Evolutionary conservation across 2,888 invertebrate genomes (phyloP).

Genomic region (Muscina levida): DNA sequence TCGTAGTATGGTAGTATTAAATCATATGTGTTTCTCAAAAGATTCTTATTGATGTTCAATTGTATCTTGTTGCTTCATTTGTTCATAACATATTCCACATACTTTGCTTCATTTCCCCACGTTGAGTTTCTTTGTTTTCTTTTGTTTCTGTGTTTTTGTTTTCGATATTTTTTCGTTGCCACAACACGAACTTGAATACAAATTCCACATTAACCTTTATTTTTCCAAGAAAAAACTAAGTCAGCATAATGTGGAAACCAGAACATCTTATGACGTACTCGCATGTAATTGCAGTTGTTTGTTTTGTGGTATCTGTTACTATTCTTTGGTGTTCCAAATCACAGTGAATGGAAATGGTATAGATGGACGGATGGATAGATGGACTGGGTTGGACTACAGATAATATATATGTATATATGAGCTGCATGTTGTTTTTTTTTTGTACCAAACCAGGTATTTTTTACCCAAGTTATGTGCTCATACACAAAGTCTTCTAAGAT

Average conservation of each 20-base stretch:
- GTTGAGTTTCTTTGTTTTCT: background rate
- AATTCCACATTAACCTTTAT: constrained; percentile 36
- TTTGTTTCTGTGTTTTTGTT: too few species aligned
- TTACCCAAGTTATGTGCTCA: too few species aligned
- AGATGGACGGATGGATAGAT: too few species aligned
- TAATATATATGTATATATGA: background rate
- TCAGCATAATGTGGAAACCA: background rate
- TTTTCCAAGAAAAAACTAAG: constrained; percentile 19
- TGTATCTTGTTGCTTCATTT: too few species aligned
- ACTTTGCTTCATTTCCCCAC: background rate
- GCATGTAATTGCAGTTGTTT: background rate
- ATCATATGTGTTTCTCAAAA: too few species aligned
- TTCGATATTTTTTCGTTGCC: constrained; percentile 8
- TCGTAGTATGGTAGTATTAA: too few species aligned
- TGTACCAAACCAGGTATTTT: background rate
- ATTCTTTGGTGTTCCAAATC: constrained; percentile 7
- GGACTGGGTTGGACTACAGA: background rate
- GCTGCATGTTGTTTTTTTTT: background rate
- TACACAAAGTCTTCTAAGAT: background rate
- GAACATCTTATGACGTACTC: background rate
- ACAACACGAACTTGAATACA: constrained; percentile 28
- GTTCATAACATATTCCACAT: background rate
- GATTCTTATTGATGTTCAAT: too few species aligned
- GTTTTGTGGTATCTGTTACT: background rate
- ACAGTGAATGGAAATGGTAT: background rate